A percentile compares a stretch with the other conserved stretches of the same genome.
Evolutionary conservation across 2,888 invertebrate genomes (phyloP).

Genomic region (Drosophila formosana): DNA sequence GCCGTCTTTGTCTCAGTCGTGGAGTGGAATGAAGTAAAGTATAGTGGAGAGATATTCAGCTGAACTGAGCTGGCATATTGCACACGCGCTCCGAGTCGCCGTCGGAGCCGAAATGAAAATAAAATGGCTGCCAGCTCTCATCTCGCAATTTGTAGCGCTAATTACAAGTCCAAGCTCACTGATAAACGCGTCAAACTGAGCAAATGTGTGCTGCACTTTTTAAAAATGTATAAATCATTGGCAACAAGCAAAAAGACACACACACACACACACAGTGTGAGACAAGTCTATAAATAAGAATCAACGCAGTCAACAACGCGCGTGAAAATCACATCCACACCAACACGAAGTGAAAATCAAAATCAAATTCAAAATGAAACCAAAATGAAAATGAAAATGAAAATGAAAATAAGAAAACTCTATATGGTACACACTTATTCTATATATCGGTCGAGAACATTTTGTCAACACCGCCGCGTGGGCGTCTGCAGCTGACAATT

Average conservation of each 20-base stretch:
- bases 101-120: conserved; percentile 18
- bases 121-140: conserved; percentile 52
- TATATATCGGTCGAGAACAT: conserved; percentile 31
- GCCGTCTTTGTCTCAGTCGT: conserved; percentile 14
- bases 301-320: conserved; percentile 23
- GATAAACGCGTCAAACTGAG: conserved; percentile 46
- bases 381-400: conserved; percentile 36
- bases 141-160: conserved; percentile 28
- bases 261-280: conserved; percentile 82
- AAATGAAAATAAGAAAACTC: conserved; percentile 40
- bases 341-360: conserved; percentile 44
- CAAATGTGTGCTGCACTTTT: conserved; percentile 65
- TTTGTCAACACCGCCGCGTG: conserved; percentile 70
- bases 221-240: conserved; percentile 84
- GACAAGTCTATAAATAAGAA: conserved; percentile 83
- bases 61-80: conserved; percentile 56
- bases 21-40: background rate
- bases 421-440: conserved; percentile 16
- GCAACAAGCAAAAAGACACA: conserved; percentile 52
- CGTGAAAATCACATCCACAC: conserved; percentile 66
- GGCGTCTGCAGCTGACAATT: conserved; percentile 80
- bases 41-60: background rate
- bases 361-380: conserved; percentile 31
- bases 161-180: conserved; percentile 44
- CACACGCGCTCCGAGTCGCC: conserved; percentile 61